These are phyloP conservation scores for Dyspetes luteomarginatus DNA, from an alignment of 2,888 invertebrate species.

Conservation along the genomic window DNA sequence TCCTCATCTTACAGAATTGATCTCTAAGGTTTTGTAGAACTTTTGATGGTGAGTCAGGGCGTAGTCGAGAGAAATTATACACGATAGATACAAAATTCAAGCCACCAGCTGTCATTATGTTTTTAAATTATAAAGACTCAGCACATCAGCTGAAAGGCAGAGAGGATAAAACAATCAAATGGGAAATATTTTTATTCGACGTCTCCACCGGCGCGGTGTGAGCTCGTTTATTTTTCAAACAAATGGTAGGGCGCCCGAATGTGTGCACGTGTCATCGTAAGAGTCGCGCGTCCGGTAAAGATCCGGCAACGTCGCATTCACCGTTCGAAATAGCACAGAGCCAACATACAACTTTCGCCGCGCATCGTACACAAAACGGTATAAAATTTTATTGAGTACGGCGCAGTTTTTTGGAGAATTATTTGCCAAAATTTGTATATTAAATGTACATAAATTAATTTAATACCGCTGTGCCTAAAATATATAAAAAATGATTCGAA, in stretches of 20 bases:
- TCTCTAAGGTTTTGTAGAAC: no score
- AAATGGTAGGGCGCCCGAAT: not conserved
- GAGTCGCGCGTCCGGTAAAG: slow-evolving; percentile 30
- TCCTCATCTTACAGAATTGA: not conserved
- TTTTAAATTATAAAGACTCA: no score
- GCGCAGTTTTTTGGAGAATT: slow-evolving; percentile 28
- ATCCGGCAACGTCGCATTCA: slow-evolving; percentile 73
- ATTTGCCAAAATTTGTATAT: slow-evolving; percentile 13
- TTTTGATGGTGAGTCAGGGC: no score
- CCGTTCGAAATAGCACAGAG: slow-evolving; percentile 79
- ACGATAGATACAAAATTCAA: no score
- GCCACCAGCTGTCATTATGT: no score
- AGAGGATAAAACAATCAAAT: no score
- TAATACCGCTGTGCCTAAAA: not conserved
- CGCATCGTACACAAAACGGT: slow-evolving; percentile 62
- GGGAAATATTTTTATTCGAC: no score
- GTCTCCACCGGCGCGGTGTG: no score
- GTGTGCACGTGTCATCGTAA: slow-evolving; percentile 16
- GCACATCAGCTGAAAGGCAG: no score
- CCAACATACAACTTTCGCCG: slow-evolving; percentile 75
- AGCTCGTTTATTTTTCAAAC: not conserved
- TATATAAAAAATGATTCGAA: not conserved
- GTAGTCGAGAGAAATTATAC: no score
- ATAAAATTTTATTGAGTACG: slow-evolving; percentile 50
- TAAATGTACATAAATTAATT: not conserved